phyloP scores from a whole-genome alignment of 2,888 invertebrate genomes.

The Alloplasta piceator region DNA sequence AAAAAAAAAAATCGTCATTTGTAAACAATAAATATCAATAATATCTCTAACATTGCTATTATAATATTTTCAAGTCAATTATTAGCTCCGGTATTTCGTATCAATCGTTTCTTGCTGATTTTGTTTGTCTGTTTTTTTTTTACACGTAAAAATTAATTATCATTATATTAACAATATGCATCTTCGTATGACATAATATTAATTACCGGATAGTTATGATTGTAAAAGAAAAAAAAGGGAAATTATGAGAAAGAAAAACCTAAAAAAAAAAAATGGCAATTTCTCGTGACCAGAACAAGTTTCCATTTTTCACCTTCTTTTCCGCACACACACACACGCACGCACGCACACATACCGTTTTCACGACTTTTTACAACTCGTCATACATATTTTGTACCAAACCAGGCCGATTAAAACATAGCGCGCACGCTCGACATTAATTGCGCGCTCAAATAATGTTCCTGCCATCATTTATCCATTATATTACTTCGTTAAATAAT shows the following conservation, averaged over 20 bases:
- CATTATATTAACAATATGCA: conserved; percentile 81
- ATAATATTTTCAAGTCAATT: conserved; percentile 78
- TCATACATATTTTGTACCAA: conserved; percentile 82
- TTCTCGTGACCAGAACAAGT: conserved; percentile 83
- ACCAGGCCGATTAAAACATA: conserved; percentile 82
- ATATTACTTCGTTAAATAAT: conserved; percentile 81
- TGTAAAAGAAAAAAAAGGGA: conserved; percentile 67
- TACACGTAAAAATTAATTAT: conserved; percentile 81
- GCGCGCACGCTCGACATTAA: conserved; percentile 73
- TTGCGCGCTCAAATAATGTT: conserved; percentile 79
- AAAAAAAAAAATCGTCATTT: conserved; percentile 70
- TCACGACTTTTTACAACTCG: conserved; percentile 81
- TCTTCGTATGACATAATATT: conserved; percentile 73
- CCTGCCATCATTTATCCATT: conserved; percentile 80
- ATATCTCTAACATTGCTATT: conserved; percentile 82
- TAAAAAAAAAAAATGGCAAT: conserved; percentile 82
- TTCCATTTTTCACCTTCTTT: conserved; percentile 73
- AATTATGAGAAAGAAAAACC: conserved; percentile 64
- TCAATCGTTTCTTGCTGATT: conserved; percentile 65
- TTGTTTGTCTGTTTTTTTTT: conserved; percentile 64
- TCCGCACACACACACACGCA: conserved; percentile 20
- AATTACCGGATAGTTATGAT: conserved; percentile 65
- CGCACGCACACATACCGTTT: conserved; percentile 57
- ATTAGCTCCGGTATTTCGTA: conserved; percentile 74
- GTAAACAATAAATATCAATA: conserved; percentile 82